Evolutionary conservation across 2,888 invertebrate species (phyloP).

Genomic region (Fabriciana adippe): DNA sequence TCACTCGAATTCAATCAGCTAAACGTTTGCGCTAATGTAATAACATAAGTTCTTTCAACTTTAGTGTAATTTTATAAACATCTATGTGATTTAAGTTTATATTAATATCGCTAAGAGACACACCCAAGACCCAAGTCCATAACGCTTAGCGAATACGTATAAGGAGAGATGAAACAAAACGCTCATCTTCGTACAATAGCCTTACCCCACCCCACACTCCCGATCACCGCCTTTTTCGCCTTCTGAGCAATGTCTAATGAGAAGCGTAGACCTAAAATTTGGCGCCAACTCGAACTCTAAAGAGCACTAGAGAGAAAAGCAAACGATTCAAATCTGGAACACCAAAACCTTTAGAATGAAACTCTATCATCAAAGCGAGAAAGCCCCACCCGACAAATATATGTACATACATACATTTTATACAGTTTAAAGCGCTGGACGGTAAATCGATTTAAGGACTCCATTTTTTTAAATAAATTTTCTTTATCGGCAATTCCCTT

Average conservation of each 20-base stretch:
- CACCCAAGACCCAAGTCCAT: constrained; percentile 9
- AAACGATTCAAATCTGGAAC: constrained; percentile 44
- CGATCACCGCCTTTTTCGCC: constrained; percentile 42
- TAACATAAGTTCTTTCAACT: too few species aligned
- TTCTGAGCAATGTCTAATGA: constrained; percentile 70
- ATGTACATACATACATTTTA: constrained; percentile 31
- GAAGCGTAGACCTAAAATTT: constrained; percentile 79
- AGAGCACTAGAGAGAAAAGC: constrained; percentile 61
- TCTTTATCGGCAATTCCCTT: constrained; percentile 25
- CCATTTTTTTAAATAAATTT: constrained; percentile 43
- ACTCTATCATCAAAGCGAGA: constrained; percentile 40
- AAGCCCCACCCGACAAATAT: constrained; percentile 31
- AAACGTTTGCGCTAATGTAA: too few species aligned
- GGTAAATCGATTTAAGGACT: constrained; percentile 57
- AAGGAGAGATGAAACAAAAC: constrained; percentile 67
- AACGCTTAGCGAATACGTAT: constrained; percentile 41
- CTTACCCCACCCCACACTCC: constrained; percentile 27
- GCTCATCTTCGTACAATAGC: constrained; percentile 57
- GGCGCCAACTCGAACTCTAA: constrained; percentile 78
- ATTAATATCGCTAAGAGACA: constrained; percentile 12
- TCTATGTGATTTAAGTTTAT: background rate
- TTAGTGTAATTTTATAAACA: too few species aligned
- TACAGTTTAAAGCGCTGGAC: constrained; percentile 31
- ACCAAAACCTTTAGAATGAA: constrained; percentile 39
- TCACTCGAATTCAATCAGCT: too few species aligned